These are phyloP conservation scores for Melanogrammus aeglefinus DNA, from an alignment of 2,797 vertebrate genomes.

Conservation along the genomic window DNA sequence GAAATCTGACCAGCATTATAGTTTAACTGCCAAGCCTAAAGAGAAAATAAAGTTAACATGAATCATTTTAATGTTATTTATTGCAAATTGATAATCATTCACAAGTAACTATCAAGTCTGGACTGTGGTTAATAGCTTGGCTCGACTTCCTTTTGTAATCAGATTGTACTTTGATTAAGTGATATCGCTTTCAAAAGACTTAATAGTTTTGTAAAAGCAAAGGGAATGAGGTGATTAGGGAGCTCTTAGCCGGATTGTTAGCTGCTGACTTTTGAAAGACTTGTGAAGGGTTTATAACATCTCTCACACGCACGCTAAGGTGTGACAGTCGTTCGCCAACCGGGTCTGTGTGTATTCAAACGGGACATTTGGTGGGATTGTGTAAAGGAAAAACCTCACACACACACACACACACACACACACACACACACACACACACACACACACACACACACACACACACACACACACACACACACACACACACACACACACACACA, in stretches of 20 bases:
- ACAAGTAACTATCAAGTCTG: not conserved
- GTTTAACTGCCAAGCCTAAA: no score
- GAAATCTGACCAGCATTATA: no score
- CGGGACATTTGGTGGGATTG: not conserved
- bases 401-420: not conserved
- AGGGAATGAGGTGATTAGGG: not conserved
- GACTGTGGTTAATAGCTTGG: slow-evolving; percentile 2
- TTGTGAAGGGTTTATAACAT: slow-evolving; percentile 39
- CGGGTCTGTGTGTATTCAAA: slow-evolving; percentile 25
- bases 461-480: not conserved
- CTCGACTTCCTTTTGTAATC: no score
- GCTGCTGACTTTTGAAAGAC: not conserved
- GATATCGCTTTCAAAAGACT: slow-evolving; percentile 4
- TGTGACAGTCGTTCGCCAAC: slow-evolving; percentile 24
- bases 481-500: not conserved
- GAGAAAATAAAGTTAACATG: no score
- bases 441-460: not conserved
- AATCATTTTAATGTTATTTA: not conserved
- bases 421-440: slow-evolving; percentile 1
- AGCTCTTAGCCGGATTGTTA: slow-evolving; percentile 35
- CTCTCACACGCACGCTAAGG: slow-evolving; percentile 31
- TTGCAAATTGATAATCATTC: not conserved
- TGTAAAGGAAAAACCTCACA: slow-evolving; percentile 12
- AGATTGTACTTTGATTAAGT: not conserved
- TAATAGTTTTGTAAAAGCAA: slow-evolving; percentile 10